Conservation (phyloP, 2,888 invertebrate species). For the Trichogramma evanescens region DNA sequence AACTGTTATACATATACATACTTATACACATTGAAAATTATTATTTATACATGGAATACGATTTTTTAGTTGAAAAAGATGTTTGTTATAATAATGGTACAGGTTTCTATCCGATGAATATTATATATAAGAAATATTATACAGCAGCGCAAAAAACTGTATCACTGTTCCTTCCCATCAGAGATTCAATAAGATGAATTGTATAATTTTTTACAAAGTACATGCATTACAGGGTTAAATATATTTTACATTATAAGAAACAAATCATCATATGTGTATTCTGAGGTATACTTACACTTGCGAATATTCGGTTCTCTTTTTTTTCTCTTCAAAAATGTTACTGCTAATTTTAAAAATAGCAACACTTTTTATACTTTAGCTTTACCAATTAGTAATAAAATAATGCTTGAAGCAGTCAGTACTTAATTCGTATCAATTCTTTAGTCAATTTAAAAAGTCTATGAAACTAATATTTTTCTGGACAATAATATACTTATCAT, state of each 20-base stretch:
- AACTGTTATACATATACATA: slow-evolving; percentile 6
- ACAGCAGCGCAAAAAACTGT: slow-evolving; percentile 8
- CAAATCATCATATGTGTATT: background rate
- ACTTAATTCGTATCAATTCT: no score
- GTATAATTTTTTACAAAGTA: slow-evolving; percentile 23
- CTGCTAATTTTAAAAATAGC: background rate
- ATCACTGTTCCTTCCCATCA: slow-evolving; percentile 21
- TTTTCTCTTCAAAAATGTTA: background rate
- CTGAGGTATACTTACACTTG: background rate
- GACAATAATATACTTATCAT: background rate
- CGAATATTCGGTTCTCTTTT: background rate
- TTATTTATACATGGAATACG: slow-evolving; percentile 19
- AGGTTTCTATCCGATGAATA: slow-evolving; percentile 19
- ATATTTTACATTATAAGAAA: slow-evolving; percentile 3
- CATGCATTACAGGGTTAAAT: slow-evolving; percentile 1
- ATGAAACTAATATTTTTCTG: background rate
- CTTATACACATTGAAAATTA: slow-evolving; percentile 19
- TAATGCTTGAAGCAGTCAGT: no score
- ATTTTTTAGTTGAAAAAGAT: background rate
- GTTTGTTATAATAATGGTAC: slow-evolving; percentile 6
- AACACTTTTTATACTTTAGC: background rate
- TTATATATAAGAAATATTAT: background rate
- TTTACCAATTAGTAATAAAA: background rate
- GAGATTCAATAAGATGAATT: slow-evolving; percentile 19
- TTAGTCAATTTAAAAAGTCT: background rate